phyloP scores from a whole-genome alignment of 2,888 invertebrate genomes.

The Drosophila dives region DNA sequence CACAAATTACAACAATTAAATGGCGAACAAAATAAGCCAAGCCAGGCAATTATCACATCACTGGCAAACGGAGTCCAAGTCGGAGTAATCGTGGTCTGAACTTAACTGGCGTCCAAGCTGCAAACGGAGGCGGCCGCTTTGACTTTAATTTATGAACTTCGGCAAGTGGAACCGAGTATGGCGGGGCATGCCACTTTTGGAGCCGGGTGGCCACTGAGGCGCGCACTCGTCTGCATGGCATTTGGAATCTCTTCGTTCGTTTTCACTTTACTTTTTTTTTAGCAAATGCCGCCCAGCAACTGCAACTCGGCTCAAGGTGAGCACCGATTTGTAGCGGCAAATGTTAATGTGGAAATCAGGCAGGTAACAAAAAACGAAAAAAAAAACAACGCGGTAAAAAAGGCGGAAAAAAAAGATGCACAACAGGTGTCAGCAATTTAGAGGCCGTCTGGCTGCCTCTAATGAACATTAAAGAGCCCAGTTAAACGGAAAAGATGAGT shows the following conservation, averaged over 20 bases:
- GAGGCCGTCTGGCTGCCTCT: slow-evolving; percentile 14
- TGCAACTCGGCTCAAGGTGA: slow-evolving; percentile 46
- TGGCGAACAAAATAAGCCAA: slow-evolving; percentile 78
- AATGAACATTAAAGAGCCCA: slow-evolving; percentile 26
- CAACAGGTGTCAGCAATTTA: slow-evolving; percentile 57
- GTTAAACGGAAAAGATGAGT: slow-evolving; percentile 3
- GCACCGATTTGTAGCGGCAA: slow-evolving; percentile 62
- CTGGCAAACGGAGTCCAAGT: slow-evolving; percentile 29
- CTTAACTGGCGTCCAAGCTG: slow-evolving; percentile 13
- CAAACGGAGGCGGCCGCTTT: slow-evolving; percentile 36
- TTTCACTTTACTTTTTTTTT: slow-evolving; percentile 44
- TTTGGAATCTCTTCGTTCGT: slow-evolving; percentile 52
- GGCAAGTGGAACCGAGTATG: slow-evolving; percentile 47
- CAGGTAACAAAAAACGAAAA: slow-evolving; percentile 41
- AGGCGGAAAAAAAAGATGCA: slow-evolving; percentile 18
- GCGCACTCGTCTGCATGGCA: slow-evolving; percentile 45
- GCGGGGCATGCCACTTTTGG: slow-evolving; percentile 8
- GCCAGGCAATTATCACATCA: slow-evolving; percentile 77
- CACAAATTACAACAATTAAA: slow-evolving; percentile 81
- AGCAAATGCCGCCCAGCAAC: slow-evolving; percentile 29
- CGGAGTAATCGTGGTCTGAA: slow-evolving; percentile 12
- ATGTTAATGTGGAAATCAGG: slow-evolving; percentile 40
- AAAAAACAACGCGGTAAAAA: slow-evolving; percentile 25
- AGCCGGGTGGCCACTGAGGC: slow-evolving; percentile 59
- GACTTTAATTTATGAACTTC: slow-evolving; percentile 78